Base-by-base conservation (phyloP, 1,140 invertebrate species). In the Trachymyrmex cornetzi region DNA sequence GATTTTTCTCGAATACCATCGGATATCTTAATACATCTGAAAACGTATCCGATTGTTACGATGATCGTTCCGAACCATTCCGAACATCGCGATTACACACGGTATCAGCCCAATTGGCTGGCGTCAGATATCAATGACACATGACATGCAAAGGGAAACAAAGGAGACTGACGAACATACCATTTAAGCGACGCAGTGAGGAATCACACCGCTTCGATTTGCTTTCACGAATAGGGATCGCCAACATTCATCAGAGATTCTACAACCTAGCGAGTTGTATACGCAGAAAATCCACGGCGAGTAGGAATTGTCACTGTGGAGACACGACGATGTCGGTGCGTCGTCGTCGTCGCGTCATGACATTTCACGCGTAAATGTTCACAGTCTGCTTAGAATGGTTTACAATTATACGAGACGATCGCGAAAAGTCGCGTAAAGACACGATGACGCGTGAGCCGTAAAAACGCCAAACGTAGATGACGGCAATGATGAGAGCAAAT, bases 181-280 rank as follows among this genome's bases (percentile, higher is more conserved):
- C 89, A 90, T 90, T 75, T 64, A 87, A 85, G 44, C 44, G 38
- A 85, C 16, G 74, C 44, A 59, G 50, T 77, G 57, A 86, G n/a
- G 22, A 14, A 90, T 82, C 81, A 86, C 88, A 86, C 88, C 59
- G 53, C n/a, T n/a, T 90, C 30, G 48, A 77, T 90, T 81, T 44
- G 30, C 16, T 77, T 66, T 90, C 77, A 90, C 71, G 22, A 79
- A 34, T 44, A 44, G 30, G 89, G 24, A 27, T 71, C 22, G 27
- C 44, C 14, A 50, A n/a, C 50, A 53, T 59, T 50, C 85, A 82
- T 90, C 50, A 64, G 74, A 38, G 48, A 12, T 38, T 9, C 44
- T 4, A 19, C 61, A 30, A 38, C n/a, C n/a, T 9, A 44, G 38
- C 30, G 9, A 6, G 19, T 30, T 19, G 16, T 34, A 27, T 22